A percentile compares a stretch with the other conserved stretches of the same genome.
Conservation (phyloP, 2,888 invertebrate genomes). For the Chloroclystis v-ata region DNA sequence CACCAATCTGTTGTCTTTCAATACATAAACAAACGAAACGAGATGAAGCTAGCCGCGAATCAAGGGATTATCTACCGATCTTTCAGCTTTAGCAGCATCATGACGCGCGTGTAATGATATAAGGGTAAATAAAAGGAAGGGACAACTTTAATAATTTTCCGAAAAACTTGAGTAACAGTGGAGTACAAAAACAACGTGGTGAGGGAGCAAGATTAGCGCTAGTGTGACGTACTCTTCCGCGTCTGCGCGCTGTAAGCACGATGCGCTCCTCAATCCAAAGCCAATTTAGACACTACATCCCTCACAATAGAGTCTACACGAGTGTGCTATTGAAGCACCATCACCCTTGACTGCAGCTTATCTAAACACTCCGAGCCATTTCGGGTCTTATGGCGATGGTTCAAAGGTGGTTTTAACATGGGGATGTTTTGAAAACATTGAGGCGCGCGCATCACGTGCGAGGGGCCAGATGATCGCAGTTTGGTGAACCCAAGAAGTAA, state of each 20-base stretch:
- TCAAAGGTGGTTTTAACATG: constrained; percentile 10
- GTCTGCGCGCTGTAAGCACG: constrained; percentile 62
- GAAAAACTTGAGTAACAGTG: constrained; percentile 22
- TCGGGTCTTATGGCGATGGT: constrained; percentile 28
- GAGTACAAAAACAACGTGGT: constrained; percentile 45
- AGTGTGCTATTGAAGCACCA: constrained; percentile 31
- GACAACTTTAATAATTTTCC: background rate
- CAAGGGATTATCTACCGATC: constrained; percentile 10
- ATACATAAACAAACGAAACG: constrained; percentile 75
- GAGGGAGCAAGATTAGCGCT: constrained; percentile 63
- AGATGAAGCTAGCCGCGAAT: constrained; percentile 64
- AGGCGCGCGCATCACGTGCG: constrained; percentile 61
- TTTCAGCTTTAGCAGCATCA: constrained; percentile 5
- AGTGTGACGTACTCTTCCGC: constrained; percentile 70
- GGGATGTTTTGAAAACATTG: constrained; percentile 38
- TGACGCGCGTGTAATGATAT: too few relatives aligned
- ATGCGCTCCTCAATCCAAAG: constrained; percentile 43
- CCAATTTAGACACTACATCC: constrained; percentile 57
- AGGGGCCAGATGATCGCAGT: constrained; percentile 67
- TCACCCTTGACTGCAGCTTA: constrained; percentile 50
- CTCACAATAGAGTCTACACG: constrained; percentile 53
- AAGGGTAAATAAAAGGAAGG: background rate
- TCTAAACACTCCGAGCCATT: constrained; percentile 29
- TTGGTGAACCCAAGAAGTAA: constrained; percentile 54
- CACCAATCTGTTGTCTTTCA: constrained; percentile 74